A percentile compares a stretch with the other conserved stretches of the same genome.
These are phyloP conservation scores for Malachius bipustulatus DNA, from an alignment of 2,888 invertebrate genomes.

Conservation along the genomic window DNA sequence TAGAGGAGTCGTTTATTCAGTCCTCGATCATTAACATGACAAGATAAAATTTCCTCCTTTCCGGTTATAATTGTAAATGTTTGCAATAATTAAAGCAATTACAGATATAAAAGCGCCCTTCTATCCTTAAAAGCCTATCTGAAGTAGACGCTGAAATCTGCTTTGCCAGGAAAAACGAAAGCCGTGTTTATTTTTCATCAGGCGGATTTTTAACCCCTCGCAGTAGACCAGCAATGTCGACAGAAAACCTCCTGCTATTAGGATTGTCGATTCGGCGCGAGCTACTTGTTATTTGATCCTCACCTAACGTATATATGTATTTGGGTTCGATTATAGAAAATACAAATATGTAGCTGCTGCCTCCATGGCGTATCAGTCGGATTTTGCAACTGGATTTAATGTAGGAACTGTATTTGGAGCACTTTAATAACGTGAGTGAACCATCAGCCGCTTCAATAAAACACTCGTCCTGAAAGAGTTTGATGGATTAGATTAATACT, in stretches of 20 bases:
- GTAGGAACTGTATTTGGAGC: conserved; percentile 1
- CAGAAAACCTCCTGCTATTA: too few relatives aligned
- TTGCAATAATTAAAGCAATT: conserved; percentile 30
- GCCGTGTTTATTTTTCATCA: conserved; percentile 38
- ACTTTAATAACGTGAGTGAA: not conserved
- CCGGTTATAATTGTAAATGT: conserved; percentile 4
- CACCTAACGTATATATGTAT: conserved; percentile 33
- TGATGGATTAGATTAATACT: too few relatives aligned
- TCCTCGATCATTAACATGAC: not conserved
- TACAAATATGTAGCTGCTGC: conserved; percentile 27
- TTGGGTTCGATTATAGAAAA: conserved; percentile 37
- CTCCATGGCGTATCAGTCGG: not conserved
- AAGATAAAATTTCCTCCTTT: not conserved
- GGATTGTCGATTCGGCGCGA: too few relatives aligned
- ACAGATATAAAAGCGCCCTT: conserved; percentile 24
- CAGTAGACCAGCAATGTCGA: conserved; percentile 24
- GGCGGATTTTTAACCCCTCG: conserved; percentile 34
- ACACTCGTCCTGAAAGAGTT: too few relatives aligned
- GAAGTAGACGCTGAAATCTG: conserved; percentile 28
- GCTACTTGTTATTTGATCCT: conserved; percentile 31
- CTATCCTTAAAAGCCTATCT: conserved; percentile 30
- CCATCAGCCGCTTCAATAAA: too few relatives aligned
- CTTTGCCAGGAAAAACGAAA: conserved; percentile 29
- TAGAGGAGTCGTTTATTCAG: not conserved
- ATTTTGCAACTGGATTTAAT: not conserved